Base-by-base conservation (phyloP, 2,888 invertebrate genomes). In the Drosophila antonietae region DNA sequence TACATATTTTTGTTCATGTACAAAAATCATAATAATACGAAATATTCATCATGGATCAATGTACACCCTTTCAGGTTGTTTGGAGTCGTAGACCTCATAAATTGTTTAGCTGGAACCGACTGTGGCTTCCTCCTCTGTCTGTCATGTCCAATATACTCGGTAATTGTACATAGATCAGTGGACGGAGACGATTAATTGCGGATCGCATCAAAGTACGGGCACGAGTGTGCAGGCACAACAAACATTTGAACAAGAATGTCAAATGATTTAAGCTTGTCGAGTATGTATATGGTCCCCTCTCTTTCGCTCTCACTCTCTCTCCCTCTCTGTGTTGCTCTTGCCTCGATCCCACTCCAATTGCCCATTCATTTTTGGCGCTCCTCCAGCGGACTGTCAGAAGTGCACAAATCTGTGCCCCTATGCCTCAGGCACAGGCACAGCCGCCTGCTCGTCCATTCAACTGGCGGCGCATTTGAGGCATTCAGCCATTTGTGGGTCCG, bases 331-430 rank as follows among this genome's bases (percentile, higher is more conserved):
- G 6, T 31, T 7, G 15, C 7, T 39, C 15, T 31, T 20, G 20
- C 55, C 23, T 10, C 33, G 14, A 14, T 35, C n/a, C 31, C 39
- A 46, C 82, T 47, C 78, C 80, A 70, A 56, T 68, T 47, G 66
- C 43, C 52, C 52, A 20, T 20, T 53, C 71, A 78, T 86, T 83
- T 81, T 84, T 84, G 83, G 83, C 83, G 61, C 79, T 83, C 76
- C 89, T 84, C 89, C 83, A 84, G 83, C 68, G 58, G 47, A 55
- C 83, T 84, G 83, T 84, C 83, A 83, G 53, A 81, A 74, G 60
- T 81, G 84, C 89, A 88, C 64, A 83, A 86, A 74, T 78, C 89
- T 84, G 68, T 86, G 73, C 68, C 77, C 74, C 64, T 72, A 18
- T 33, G 68, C 53, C 61, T 20, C 51, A 46, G 44, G 20, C 60